Conservation (phyloP, 2,113 vertebrate species). For the Chaenogobius annularis region DNA sequence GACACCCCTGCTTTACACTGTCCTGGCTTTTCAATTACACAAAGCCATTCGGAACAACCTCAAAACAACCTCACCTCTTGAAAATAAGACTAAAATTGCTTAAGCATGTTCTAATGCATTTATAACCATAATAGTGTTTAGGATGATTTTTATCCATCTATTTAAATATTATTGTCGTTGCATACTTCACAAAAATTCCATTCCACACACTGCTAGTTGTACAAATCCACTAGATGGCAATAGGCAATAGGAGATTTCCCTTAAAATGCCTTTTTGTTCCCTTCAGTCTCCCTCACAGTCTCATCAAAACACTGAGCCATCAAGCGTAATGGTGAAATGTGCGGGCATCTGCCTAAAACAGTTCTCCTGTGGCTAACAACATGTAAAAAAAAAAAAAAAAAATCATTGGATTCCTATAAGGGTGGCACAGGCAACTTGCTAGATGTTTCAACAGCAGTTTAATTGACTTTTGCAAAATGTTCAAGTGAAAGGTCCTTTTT, state of each 20-base stretch:
- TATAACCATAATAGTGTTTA: too few relatives aligned
- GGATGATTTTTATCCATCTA: too few relatives aligned
- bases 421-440: background rate
- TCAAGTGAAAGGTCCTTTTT: background rate
- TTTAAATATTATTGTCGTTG: too few relatives aligned
- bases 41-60: too few relatives aligned
- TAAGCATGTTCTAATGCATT: too few relatives aligned
- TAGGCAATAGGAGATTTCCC: slow-evolving; percentile 8
- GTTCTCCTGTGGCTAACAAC: background rate
- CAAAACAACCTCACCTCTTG: too few relatives aligned
- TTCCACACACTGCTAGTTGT: background rate
- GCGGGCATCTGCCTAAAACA: background rate
- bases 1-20: too few relatives aligned
- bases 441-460: background rate
- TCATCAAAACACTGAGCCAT: background rate
- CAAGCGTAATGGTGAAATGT: background rate
- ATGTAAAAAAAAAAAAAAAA: background rate
- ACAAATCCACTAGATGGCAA: slow-evolving; percentile 57
- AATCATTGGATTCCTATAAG: background rate
- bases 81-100: too few relatives aligned
- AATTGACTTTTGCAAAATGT: background rate
- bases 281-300: background rate
- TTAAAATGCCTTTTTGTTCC: background rate
- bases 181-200: too few relatives aligned
- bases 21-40: too few relatives aligned